Evolutionary conservation across 2,888 invertebrate species (phyloP).

Genomic region (Andricus curvator): DNA sequence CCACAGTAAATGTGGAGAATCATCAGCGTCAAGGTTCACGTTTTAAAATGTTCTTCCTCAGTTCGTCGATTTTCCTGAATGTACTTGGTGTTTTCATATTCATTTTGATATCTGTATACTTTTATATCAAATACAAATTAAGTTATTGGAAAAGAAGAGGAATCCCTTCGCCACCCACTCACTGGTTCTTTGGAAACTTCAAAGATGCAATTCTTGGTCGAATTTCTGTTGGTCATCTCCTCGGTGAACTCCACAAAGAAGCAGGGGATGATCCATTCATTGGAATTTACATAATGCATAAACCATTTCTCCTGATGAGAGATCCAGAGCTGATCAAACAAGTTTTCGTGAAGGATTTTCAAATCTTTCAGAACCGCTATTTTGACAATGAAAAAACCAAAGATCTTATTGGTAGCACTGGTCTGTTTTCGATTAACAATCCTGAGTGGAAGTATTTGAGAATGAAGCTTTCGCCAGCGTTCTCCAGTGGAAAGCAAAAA

Average conservation of each 20-base stretch:
- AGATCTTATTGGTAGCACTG: no score
- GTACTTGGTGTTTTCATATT: no score
- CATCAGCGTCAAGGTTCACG: constrained; percentile 37
- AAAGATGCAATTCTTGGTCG: constrained; percentile 64
- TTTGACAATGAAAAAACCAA: constrained; percentile 76
- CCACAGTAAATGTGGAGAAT: no score
- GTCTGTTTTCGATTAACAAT: constrained; percentile 67
- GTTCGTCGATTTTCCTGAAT: no score
- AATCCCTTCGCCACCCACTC: constrained; percentile 57
- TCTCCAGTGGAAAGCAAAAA: constrained; percentile 81
- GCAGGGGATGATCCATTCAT: constrained; percentile 65
- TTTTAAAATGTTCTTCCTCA: constrained; percentile 44
- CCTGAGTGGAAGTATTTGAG: constrained; percentile 79
- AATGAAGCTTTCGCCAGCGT: constrained; percentile 79
- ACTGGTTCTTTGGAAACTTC: constrained; percentile 67
- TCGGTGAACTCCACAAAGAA: no score
- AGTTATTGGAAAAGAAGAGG: constrained; percentile 67
- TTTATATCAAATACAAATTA: constrained; percentile 59
- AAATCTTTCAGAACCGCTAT: no score
- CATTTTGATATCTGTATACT: no score
- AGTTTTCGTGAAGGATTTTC: no score
- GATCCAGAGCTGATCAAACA: no score
- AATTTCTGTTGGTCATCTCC: background rate
- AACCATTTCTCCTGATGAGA: constrained; percentile 77
- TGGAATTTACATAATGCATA: constrained; percentile 78